Evolutionary conservation across 2,888 invertebrate genomes (phyloP).

Genomic region (Ariolimax columbianus): DNA sequence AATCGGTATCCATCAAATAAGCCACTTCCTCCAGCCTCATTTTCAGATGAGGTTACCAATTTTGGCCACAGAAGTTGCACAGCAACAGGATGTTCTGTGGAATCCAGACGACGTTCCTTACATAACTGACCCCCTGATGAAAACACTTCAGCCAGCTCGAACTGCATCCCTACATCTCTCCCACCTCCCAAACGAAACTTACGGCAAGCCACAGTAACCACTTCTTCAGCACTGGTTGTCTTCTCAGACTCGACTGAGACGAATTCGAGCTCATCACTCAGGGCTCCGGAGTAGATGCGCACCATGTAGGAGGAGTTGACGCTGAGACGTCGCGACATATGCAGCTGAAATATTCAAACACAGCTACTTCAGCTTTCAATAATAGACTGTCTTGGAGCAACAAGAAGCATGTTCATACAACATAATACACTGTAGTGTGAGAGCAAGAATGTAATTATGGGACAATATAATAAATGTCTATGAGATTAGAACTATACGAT

Average conservation of each 20-base stretch:
- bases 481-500: no score
- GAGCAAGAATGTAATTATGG: no score
- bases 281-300: constrained; percentile 71
- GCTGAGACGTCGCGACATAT: constrained; percentile 65
- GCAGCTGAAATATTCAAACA: constrained; percentile 45
- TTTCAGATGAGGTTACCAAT: constrained; percentile 49
- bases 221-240: constrained; percentile 82
- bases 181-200: constrained; percentile 63
- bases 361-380: background rate
- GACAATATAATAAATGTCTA: no score
- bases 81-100: constrained; percentile 81
- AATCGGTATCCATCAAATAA: constrained; percentile 82
- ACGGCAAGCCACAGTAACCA: constrained; percentile 66
- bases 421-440: no score
- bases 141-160: constrained; percentile 84
- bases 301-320: constrained; percentile 76
- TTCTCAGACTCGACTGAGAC: constrained; percentile 74
- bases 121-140: constrained; percentile 92
- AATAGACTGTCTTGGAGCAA: background rate
- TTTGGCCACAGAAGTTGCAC: constrained; percentile 80
- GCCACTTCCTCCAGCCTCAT: constrained; percentile 17
- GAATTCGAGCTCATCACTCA: constrained; percentile 68
- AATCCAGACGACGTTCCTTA: constrained; percentile 92
- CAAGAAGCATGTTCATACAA: no score
- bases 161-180: constrained; percentile 51